Evolutionary conservation across 2,888 invertebrate species (phyloP).

Genomic region (Dryococelus australis): DNA sequence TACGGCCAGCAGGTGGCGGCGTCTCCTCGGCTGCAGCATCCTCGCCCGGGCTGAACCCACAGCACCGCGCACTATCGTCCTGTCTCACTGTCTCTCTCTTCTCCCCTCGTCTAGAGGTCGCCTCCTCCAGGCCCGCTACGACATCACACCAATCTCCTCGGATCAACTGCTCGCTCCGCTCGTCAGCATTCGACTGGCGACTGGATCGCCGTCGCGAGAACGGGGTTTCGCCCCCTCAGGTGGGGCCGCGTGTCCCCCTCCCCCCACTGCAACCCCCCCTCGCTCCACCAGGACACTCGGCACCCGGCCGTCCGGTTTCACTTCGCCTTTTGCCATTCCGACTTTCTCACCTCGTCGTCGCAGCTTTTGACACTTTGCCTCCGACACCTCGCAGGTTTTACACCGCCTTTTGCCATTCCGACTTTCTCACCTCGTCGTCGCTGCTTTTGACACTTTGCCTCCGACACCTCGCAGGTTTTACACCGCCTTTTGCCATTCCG

Average conservation of each 20-base stretch:
- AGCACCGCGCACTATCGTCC: not conserved
- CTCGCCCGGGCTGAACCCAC: not conserved
- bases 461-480: not conserved
- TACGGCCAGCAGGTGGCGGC: not conserved
- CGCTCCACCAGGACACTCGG: not conserved
- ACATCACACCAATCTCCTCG: not conserved
- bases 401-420: constrained; percentile 4
- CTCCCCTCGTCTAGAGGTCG: not conserved
- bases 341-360: constrained; percentile 3
- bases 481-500: constrained; percentile 4
- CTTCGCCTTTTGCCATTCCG: constrained; percentile 16
- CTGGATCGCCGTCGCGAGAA: not conserved
- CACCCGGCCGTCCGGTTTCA: not conserved
- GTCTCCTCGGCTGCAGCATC: not conserved
- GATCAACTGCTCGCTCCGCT: not conserved
- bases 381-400: not conserved
- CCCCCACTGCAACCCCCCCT: not conserved
- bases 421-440: constrained; percentile 3
- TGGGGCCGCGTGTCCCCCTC: not conserved
- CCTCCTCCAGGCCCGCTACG: not conserved
- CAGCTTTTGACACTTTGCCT: not conserved
- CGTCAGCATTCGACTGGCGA: not conserved
- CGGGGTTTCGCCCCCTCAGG: not conserved
- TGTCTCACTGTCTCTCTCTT: not conserved
- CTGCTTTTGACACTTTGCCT: not conserved